A percentile compares a stretch with the other conserved stretches of the same genome.
These are phyloP conservation scores for Sisyra terminalis DNA, from an alignment of 2,888 invertebrate species.

Conservation along the genomic window DNA sequence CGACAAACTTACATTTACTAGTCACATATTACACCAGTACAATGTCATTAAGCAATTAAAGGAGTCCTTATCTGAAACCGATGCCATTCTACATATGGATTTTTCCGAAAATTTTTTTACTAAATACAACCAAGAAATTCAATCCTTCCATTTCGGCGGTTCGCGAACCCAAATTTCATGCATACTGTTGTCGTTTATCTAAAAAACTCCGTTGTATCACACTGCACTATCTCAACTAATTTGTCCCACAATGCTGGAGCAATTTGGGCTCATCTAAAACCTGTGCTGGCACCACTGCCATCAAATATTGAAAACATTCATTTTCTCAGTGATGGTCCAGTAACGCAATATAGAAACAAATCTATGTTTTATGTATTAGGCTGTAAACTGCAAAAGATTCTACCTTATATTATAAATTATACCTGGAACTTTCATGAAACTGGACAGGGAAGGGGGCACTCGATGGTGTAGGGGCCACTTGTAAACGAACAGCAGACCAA, in stretches of 20 bases:
- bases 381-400: slow-evolving; percentile 15
- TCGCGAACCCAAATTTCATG: slow-evolving; percentile 11
- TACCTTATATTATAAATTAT: slow-evolving; percentile 14
- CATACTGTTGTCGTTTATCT: slow-evolving; percentile 12
- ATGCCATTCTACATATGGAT: slow-evolving; percentile 11
- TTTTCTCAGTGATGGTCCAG: slow-evolving; percentile 21
- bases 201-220: slow-evolving; percentile 11
- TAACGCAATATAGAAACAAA: slow-evolving; percentile 12
- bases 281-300: slow-evolving; percentile 14
- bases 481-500: slow-evolving; percentile 20
- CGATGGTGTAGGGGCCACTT: slow-evolving; percentile 19
- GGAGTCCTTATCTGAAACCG: slow-evolving; percentile 10
- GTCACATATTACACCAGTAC: slow-evolving; percentile 12
- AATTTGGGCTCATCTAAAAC: slow-evolving; percentile 18
- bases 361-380: slow-evolving; percentile 18
- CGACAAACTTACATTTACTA: too few species aligned
- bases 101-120: slow-evolving; percentile 8
- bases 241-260: slow-evolving; percentile 16
- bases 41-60: slow-evolving; percentile 10
- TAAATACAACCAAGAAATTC: slow-evolving; percentile 11
- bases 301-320: slow-evolving; percentile 16
- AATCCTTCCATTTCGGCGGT: slow-evolving; percentile 12
- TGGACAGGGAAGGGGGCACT: slow-evolving; percentile 21
- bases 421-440: slow-evolving; percentile 18
- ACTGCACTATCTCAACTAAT: slow-evolving; percentile 18